These are phyloP conservation scores for Palaemon carinicauda DNA, from an alignment of 1,140 invertebrate species.

Conservation along the genomic window DNA sequence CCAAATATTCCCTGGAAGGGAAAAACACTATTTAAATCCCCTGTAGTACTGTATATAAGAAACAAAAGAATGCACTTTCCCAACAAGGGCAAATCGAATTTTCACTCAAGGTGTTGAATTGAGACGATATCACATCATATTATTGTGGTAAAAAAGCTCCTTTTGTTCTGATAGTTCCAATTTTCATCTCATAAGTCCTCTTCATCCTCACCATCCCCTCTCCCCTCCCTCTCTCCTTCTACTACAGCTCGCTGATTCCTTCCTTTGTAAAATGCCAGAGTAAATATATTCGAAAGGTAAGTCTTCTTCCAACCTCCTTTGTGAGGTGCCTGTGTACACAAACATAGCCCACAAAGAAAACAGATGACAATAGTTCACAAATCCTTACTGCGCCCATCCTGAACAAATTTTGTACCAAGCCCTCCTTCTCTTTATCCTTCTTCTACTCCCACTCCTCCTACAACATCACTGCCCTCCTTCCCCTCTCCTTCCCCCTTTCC, in stretches of 20 bases:
- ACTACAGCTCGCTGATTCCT: neutral
- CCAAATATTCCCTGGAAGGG: no score
- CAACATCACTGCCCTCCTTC: neutral
- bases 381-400: conserved; percentile 13
- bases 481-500: neutral
- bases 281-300: no score
- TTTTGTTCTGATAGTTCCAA: neutral
- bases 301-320: neutral
- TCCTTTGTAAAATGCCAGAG: neutral
- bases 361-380: conserved; percentile 32
- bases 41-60: no score
- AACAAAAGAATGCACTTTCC: no score
- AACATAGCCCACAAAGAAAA: conserved; percentile 38
- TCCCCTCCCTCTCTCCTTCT: neutral
- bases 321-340: conserved; percentile 26
- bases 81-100: no score
- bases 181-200: neutral
- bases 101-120: no score
- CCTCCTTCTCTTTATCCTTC: neutral
- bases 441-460: neutral
- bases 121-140: no score
- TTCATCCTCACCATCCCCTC: neutral
- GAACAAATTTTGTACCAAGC: conserved; percentile 25
- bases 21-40: no score
- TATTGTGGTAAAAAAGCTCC: neutral